phyloP scores from a whole-genome alignment of 2,888 invertebrate species.

The Diadromus collaris region DNA sequence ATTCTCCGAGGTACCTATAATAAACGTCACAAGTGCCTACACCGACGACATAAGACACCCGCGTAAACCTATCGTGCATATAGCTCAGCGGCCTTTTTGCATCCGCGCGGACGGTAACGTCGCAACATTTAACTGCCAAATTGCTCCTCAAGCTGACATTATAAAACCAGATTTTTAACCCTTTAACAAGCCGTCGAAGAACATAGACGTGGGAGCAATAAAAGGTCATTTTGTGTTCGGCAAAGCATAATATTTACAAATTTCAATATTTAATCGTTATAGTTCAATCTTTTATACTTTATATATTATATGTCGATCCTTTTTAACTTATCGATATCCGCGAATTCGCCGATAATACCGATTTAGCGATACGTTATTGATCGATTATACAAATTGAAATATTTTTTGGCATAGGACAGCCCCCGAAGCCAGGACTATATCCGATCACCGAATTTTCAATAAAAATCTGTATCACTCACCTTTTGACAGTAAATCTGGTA shows the following conservation, averaged over 20 bases:
- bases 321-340: not conserved
- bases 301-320: not conserved
- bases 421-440: too few relatives aligned
- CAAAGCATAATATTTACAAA: not conserved
- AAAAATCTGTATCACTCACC: too few relatives aligned
- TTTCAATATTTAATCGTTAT: too few relatives aligned
- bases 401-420: too few relatives aligned
- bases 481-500: too few relatives aligned
- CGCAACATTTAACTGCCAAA: slow-evolving; percentile 1
- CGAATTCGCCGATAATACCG: too few relatives aligned
- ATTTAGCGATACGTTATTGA: too few relatives aligned
- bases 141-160: not conserved
- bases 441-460: too few relatives aligned
- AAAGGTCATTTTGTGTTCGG: not conserved
- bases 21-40: slow-evolving; percentile 47
- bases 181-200: slow-evolving; percentile 4
- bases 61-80: slow-evolving; percentile 39
- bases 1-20: slow-evolving; percentile 51
- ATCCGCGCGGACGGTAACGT: slow-evolving; percentile 54
- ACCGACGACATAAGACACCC: slow-evolving; percentile 47
- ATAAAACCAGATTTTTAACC: slow-evolving; percentile 3
- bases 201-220: not conserved
- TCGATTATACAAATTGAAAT: too few relatives aligned
- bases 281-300: too few relatives aligned
- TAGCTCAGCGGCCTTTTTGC: slow-evolving; percentile 59